Evolutionary conservation across 2,888 invertebrate genomes (phyloP), one percentile per base, ranked within the genome.

Genomic region (Tribolium freemani): DNA sequence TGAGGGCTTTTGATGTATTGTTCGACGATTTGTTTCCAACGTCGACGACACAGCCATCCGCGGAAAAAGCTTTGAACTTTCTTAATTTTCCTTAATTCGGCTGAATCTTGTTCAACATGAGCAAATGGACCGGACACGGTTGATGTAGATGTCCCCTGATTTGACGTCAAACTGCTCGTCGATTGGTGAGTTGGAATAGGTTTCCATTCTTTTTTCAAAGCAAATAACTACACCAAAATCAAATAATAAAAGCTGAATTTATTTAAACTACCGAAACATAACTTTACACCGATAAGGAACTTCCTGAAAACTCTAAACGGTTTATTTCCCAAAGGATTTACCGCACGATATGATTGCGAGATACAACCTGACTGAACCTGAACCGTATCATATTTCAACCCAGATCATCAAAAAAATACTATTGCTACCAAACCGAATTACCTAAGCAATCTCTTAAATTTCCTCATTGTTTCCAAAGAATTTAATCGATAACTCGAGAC

Each of bases 21-120:
- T 80, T 96, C 96, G 11, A 97, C 96, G 69, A 97, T 97, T 85
- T 96, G 96, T 86, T 97, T 97, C 97, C 97, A 97, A 48, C 96
- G 89, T 5, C 96, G 89, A 8, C 97, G 90, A 84, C 96, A 97
- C 67, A 97, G 86, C 97, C 97, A 97, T 8, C 97, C 97, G 4
- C 96, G 90, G 87, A 97, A 96, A 87, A 97, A 96, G 83, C 96
- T 96, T 88, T 97, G 93, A 11, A 93, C 93, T 87, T 93, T 93
- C 86, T 96, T 96, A 78, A 97, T 96, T 88, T 96, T 96, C 75
- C 91, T 90, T 73, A 97, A 89, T 83, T 96, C 96, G n/a, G 89
- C 88, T 0, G 91, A 91, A 75, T 93, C 92, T 77, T 90, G 88
- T 81, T 84, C 83, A 45, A 84, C 68, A 50, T 79, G 78, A 60